Percentiles rank a stretch among this genome's conserved stretches.
These are phyloP conservation scores for Artemia sinica DNA, from an alignment of 2,888 invertebrate species.

Conservation along the genomic window DNA sequence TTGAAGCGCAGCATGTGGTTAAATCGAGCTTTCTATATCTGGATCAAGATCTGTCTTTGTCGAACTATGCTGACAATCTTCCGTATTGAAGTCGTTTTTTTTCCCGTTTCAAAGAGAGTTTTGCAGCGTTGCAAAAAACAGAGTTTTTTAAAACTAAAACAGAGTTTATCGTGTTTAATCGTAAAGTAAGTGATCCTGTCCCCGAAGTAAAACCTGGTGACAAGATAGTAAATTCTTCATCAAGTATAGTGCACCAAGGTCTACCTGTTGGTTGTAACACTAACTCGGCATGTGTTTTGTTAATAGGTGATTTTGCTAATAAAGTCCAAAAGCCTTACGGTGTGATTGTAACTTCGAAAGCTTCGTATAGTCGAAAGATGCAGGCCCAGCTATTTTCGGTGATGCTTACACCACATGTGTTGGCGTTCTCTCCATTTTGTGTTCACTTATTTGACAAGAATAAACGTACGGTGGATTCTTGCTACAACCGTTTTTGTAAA, in stretches of 20 bases:
- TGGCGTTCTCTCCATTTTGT: not conserved
- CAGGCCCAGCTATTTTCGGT: not conserved
- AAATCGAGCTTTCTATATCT: slow-evolving; percentile 12
- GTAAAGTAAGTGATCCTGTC: slow-evolving; percentile 5
- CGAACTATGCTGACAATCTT: not conserved
- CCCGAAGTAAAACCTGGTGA: not conserved
- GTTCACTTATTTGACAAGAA: not conserved
- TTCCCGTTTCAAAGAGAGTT: not conserved
- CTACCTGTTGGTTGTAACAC: slow-evolving; percentile 12
- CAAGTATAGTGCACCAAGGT: slow-evolving; percentile 7
- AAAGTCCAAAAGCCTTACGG: not conserved
- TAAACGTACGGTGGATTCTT: not conserved
- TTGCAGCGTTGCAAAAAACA: too few species aligned
- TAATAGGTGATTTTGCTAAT: not conserved
- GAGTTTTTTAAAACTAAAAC: not conserved
- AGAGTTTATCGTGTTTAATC: not conserved
- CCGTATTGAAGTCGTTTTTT: not conserved
- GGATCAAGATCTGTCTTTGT: not conserved
- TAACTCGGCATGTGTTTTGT: not conserved
- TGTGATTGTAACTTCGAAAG: slow-evolving; percentile 2
- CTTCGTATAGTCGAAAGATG: not conserved
- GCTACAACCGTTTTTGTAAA: slow-evolving; percentile 8
- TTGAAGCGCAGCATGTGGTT: slow-evolving; percentile 7
- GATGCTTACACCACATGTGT: not conserved
- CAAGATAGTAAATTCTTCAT: not conserved